A percentile compares a stretch with the other conserved stretches of the same genome.
phyloP scores from a whole-genome alignment of 2,888 invertebrate genomes.

The Busseola fusca region DNA sequence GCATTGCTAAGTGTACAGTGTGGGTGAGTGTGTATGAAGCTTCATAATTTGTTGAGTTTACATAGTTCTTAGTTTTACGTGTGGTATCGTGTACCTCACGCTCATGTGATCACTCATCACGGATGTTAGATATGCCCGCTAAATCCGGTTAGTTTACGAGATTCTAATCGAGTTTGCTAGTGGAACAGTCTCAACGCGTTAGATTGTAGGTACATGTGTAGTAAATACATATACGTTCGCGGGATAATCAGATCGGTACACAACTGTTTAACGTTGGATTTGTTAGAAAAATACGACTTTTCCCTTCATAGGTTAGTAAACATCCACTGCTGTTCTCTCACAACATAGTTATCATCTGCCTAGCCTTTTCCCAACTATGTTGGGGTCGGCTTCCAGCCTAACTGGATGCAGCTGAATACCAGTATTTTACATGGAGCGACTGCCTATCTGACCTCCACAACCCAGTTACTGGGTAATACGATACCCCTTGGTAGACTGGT shows the following conservation, averaged over 20 bases:
- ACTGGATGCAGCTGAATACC: too few relatives aligned
- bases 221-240: constrained; percentile 36
- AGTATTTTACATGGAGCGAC: too few relatives aligned
- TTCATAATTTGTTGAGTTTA: constrained; percentile 1
- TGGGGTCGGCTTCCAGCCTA: too few relatives aligned
- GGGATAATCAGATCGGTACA: constrained; percentile 19
- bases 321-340: background rate
- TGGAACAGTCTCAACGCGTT: constrained; percentile 44
- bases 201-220: constrained; percentile 49
- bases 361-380: too few relatives aligned
- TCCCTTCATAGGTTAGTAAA: background rate
- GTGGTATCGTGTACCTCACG: background rate
- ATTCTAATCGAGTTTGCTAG: constrained; percentile 54
- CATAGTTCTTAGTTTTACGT: background rate
- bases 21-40: too few relatives aligned
- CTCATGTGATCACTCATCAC: constrained; percentile 4
- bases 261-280: constrained; percentile 15
- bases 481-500: too few relatives aligned
- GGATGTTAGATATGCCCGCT: constrained; percentile 27
- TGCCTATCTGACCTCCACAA: too few relatives aligned
- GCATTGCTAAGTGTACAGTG: too few relatives aligned
- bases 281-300: background rate
- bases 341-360: background rate
- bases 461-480: too few relatives aligned
- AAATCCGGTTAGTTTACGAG: constrained; percentile 50